Evolutionary conservation across 2,888 invertebrate species (phyloP), one percentile per base, ranked within the genome.

Genomic region (Cosmorhoe ocellata): DNA sequence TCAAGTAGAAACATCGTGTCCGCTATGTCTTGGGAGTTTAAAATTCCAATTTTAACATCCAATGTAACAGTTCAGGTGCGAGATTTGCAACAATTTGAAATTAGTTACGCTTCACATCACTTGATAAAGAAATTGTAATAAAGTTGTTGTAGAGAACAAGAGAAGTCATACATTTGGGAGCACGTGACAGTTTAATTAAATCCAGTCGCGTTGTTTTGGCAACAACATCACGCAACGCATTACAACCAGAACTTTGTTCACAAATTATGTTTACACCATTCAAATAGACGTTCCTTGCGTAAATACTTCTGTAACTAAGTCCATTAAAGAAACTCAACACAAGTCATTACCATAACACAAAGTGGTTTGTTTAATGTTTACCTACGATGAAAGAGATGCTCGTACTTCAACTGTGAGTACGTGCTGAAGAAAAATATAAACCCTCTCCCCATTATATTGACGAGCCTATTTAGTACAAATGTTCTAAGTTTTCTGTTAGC

Each of bases 211-310:
- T 74, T 76, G 78, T 82, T 81, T 74, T 67, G 66, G 70, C 67
- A 70, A 72, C 78, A 73, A 67, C 74, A 76, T 75, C 75, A 69
- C 77, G 65, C 76, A 67, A 74, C 78, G 79, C 82, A 81, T 83
- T 81, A 84, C 76, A 79, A 76, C 73, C 68, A 66, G 64, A 86
- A 87, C 78, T 86, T 86, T 74, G 67, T 70, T 81, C 80, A 84
- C 85, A 87, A 87, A 85, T 86, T 82, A 84, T 78, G 79, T 87
- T 84, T 85, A 81, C 84, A 82, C 81, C 81, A 82, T 83, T 84
- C 78, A 79, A 81, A 85, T 86, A 82, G 79, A 79, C 79, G 76
- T 76, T 77, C 69, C 67, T 74, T 81, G 79, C 75, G 76, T 79
- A 80, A 81, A 84, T 84, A 84, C 82, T 84, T 84, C 77, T 76